Evolutionary conservation across 2,888 invertebrate genomes (phyloP).

Genomic region (Galeruca laticollis): DNA sequence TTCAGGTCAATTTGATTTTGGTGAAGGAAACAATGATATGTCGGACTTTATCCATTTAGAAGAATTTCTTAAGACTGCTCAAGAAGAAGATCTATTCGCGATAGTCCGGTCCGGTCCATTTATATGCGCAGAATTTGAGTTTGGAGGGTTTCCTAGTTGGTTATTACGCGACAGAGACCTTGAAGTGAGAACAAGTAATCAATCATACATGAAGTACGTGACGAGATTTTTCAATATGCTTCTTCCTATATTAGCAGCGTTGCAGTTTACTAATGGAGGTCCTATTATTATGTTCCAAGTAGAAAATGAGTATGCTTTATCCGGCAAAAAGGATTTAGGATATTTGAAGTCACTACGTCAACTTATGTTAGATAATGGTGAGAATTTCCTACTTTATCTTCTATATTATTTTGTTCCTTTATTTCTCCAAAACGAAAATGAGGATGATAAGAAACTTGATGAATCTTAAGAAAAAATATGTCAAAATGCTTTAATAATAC

Average conservation of each 20-base stretch:
- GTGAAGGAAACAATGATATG: slow-evolving; percentile 72
- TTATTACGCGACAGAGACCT: slow-evolving; percentile 65
- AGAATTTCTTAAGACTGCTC: slow-evolving; percentile 78
- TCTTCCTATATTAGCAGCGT: slow-evolving; percentile 67
- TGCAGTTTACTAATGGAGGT: slow-evolving; percentile 80
- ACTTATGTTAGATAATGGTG: slow-evolving; percentile 59
- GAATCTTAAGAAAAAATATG: no score
- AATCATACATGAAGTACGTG: slow-evolving; percentile 62
- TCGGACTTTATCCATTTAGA: slow-evolving; percentile 70
- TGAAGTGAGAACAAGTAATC: slow-evolving; percentile 59
- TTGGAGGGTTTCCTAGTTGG: slow-evolving; percentile 65
- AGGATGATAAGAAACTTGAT: no score
- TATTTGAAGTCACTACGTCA: slow-evolving; percentile 66
- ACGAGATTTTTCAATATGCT: slow-evolving; percentile 60
- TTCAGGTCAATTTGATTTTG: slow-evolving; percentile 71
- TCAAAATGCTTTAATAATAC: no score
- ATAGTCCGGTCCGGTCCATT: slow-evolving; percentile 91
- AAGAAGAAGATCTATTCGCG: slow-evolving; percentile 75
- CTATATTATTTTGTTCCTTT: slow-evolving; percentile 57
- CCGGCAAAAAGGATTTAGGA: slow-evolving; percentile 57
- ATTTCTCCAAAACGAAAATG: no score
- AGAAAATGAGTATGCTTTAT: slow-evolving; percentile 94
- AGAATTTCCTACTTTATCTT: slow-evolving; percentile 54
- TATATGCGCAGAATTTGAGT: slow-evolving; percentile 93
- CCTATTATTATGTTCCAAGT: slow-evolving; percentile 89